A percentile compares a stretch with the other conserved stretches of the same genome.
Evolutionary conservation across 2,797 vertebrate species (phyloP).

Genomic region (Sebastes hubbsi): DNA sequence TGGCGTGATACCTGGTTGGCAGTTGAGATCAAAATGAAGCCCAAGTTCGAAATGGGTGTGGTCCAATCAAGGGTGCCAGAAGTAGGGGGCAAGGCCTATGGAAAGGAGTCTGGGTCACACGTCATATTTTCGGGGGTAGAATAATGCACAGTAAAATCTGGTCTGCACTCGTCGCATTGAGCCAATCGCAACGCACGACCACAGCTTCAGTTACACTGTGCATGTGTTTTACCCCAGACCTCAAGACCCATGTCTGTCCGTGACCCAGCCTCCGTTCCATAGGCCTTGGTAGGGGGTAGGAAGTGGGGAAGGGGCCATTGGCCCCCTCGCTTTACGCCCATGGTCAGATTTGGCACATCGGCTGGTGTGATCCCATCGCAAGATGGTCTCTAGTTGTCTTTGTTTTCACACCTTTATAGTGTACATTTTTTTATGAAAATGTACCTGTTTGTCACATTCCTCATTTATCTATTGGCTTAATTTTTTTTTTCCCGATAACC

Average conservation of each 20-base stretch:
- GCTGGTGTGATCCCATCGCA: not conserved
- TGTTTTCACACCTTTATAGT: not conserved
- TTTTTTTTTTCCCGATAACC: slow-evolving; percentile 23
- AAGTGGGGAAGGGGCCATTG: not conserved
- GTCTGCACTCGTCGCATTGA: too few species aligned
- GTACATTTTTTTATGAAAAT: not conserved
- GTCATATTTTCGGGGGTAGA: too few species aligned
- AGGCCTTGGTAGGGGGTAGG: not conserved
- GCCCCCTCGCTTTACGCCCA: accelerated
- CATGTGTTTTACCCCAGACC: too few species aligned
- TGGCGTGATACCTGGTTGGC: not conserved
- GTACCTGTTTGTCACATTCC: not conserved
- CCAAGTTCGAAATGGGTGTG: not conserved
- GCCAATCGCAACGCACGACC: too few species aligned
- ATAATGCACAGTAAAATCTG: too few species aligned
- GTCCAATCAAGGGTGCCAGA: accelerated
- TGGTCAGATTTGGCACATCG: accelerated
- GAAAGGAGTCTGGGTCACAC: too few species aligned
- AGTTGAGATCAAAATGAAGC: not conserved
- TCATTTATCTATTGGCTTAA: slow-evolving; percentile 12
- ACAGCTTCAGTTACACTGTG: too few species aligned
- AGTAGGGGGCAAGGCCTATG: too few species aligned
- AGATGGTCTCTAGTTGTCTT: not conserved
- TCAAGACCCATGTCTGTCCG: too few species aligned
- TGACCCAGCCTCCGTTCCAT: too few species aligned